Evolutionary conservation across 2,888 invertebrate species (phyloP).

Genomic region (Aphidius colemani): DNA sequence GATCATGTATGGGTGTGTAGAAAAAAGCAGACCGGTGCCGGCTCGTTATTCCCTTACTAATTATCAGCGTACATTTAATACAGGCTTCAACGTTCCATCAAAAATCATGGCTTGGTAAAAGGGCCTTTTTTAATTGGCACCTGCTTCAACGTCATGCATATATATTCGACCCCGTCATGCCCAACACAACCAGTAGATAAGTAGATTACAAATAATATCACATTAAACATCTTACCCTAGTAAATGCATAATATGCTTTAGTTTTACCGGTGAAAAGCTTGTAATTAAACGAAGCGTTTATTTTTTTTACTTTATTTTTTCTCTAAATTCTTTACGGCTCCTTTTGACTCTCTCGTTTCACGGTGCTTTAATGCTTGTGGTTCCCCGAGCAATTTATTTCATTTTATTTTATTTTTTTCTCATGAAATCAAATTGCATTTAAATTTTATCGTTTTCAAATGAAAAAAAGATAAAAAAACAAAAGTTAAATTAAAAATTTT

Average conservation of each 20-base stretch:
- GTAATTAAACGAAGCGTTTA: slow-evolving; percentile 26
- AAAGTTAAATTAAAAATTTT: no score
- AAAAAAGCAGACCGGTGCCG: slow-evolving; percentile 27
- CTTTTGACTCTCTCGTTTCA: slow-evolving; percentile 1
- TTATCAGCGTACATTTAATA: slow-evolving; percentile 30
- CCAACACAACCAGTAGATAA: slow-evolving; percentile 5
- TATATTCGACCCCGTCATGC: slow-evolving; percentile 6
- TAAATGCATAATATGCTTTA: background rate
- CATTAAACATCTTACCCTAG: slow-evolving; percentile 25
- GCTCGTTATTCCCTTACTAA: slow-evolving; percentile 34
- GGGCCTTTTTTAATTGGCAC: slow-evolving; percentile 33
- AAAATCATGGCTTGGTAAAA: slow-evolving; percentile 5
- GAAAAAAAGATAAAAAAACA: no score
- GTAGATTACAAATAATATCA: slow-evolving; percentile 28
- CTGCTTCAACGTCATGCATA: slow-evolving; percentile 30
- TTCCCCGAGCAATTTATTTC: slow-evolving; percentile 1
- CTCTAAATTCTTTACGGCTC: background rate
- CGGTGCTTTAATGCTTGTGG: slow-evolving; percentile 11
- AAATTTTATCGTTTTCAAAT: no score
- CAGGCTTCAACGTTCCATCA: slow-evolving; percentile 25
- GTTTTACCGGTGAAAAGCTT: slow-evolving; percentile 17
- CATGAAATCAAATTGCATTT: no score
- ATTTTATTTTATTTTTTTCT: background rate
- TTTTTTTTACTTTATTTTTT: background rate
- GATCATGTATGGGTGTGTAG: no score